phyloP scores from a whole-genome alignment of 2,113 vertebrate species.

The Macaca nemestrina region DNA sequence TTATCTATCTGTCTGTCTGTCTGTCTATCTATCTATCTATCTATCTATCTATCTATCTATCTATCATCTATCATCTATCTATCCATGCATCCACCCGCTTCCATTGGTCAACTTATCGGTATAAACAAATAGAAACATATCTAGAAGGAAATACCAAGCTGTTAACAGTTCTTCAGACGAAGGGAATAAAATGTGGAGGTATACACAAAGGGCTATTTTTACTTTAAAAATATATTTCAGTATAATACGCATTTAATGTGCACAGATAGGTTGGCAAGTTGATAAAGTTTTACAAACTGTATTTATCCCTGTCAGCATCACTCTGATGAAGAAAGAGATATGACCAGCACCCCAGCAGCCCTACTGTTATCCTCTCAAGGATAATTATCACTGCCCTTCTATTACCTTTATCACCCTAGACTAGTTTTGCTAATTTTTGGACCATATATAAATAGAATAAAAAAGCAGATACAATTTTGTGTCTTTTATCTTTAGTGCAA shows the following conservation, averaged over 20 bases:
- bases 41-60: too few relatives aligned
- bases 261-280: neutral
- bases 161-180: neutral
- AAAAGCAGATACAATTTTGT: neutral
- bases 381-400: too few relatives aligned
- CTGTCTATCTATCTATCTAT: neutral
- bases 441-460: neutral
- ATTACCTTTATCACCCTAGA: neutral
- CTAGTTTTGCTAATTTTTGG: neutral
- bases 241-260: neutral
- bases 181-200: neutral
- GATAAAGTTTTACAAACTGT: neutral
- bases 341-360: neutral
- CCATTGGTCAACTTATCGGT: neutral
- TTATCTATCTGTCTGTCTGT: neutral
- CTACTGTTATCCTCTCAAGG: neutral
- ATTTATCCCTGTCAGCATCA: neutral
- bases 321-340: neutral
- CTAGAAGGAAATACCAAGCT: neutral
- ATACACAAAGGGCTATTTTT: neutral
- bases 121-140: neutral
- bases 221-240: neutral
- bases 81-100: too few relatives aligned
- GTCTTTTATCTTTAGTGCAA: neutral
- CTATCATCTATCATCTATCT: neutral